Evolutionary conservation across 37 sponge, comb jelly and placozoan genomes (phyloP).

Genomic region (Amphimedon queenslandica): DNA sequence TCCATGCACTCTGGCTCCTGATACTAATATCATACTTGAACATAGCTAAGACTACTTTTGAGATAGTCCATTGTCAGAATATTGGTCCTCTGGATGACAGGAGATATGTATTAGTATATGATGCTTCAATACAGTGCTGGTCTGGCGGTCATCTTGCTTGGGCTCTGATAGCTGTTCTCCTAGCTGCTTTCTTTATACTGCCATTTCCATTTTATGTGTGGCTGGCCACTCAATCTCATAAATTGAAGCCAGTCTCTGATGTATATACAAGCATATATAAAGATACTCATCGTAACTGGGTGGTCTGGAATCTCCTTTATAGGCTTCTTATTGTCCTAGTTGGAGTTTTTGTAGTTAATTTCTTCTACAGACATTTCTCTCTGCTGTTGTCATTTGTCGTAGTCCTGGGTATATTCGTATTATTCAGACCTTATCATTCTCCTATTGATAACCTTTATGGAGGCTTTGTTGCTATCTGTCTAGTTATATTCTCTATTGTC

Average conservation of each 20-base stretch:
- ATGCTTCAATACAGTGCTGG: slow-evolving; percentile 48
- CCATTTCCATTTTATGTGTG: slow-evolving; percentile 54
- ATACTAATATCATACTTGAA: slow-evolving; percentile 59
- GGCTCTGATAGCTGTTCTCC: slow-evolving; percentile 34
- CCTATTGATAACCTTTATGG: neutral
- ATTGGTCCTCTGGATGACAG: slow-evolving; percentile 19
- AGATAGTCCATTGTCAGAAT: slow-evolving; percentile 34
- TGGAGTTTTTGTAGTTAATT: slow-evolving; percentile 58
- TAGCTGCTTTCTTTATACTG: no score
- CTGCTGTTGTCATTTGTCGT: no score
- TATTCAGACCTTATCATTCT: no score
- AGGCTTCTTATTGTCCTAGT: slow-evolving; percentile 47
- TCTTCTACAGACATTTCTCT: no score
- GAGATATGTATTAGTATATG: slow-evolving; percentile 30
- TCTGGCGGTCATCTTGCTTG: slow-evolving; percentile 37
- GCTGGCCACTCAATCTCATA: no score
- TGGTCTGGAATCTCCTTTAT: slow-evolving; percentile 15
- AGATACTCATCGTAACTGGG: no score
- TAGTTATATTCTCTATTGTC: neutral
- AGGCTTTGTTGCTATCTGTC: no score
- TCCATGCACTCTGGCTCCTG: slow-evolving; percentile 58
- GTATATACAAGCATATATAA: no score
- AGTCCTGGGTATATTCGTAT: neutral
- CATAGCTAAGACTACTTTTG: slow-evolving; percentile 48
- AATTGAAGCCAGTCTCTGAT: no score